Conservation (phyloP, 2,888 invertebrate genomes). For the Diarsia brunnea region DNA sequence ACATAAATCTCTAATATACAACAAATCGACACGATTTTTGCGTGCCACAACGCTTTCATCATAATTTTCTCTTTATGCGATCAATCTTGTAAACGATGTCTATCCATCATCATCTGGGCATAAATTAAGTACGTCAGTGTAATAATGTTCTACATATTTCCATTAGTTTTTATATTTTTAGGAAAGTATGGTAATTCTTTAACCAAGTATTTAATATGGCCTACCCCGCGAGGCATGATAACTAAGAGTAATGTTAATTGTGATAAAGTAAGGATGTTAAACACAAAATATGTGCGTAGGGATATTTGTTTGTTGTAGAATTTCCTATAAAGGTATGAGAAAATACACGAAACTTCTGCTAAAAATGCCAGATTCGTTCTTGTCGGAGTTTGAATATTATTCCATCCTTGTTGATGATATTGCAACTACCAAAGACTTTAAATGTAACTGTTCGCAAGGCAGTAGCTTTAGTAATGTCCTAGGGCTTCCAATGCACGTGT, state of each 20-base stretch:
- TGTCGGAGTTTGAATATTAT: not conserved
- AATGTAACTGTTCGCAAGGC: not conserved
- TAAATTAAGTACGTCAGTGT: slow-evolving; percentile 29
- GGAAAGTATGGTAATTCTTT: not conserved
- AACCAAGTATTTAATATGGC: not conserved
- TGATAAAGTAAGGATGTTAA: not conserved
- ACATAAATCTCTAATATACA: not conserved
- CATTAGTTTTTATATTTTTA: slow-evolving; percentile 18
- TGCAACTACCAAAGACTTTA: not conserved
- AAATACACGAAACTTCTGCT: not conserved
- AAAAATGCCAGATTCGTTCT: not conserved
- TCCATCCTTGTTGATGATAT: not conserved
- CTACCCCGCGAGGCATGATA: not conserved
- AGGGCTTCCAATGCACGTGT: not conserved
- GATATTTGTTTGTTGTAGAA: not conserved
- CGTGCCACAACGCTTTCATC: slow-evolving; percentile 3
- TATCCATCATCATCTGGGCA: slow-evolving; percentile 38
- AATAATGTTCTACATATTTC: slow-evolving; percentile 33
- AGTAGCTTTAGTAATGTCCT: not conserved
- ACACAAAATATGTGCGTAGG: not conserved
- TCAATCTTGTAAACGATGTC: slow-evolving; percentile 33
- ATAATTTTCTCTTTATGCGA: slow-evolving; percentile 24
- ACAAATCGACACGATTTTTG: slow-evolving; percentile 15
- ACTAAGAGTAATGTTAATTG: slow-evolving; percentile 4
- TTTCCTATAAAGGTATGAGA: not conserved